Evolutionary conservation across 2,888 invertebrate genomes (phyloP).

Genomic region (Chydorus sphaericus): DNA sequence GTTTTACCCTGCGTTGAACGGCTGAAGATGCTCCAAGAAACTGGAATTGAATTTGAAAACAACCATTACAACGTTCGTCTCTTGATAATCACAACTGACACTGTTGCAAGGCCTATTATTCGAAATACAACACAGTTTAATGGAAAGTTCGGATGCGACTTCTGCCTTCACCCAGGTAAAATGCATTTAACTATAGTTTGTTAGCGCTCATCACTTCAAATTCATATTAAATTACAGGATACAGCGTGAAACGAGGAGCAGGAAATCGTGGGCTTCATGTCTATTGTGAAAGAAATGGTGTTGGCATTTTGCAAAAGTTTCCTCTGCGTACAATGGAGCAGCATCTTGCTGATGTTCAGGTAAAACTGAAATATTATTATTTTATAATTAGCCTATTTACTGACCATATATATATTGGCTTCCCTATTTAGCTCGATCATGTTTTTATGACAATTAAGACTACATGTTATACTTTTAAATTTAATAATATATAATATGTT

Average conservation of each 20-base stretch:
- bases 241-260: neutral
- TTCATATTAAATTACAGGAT: neutral
- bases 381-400: no score
- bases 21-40: neutral
- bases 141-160: neutral
- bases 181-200: neutral
- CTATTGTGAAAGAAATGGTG: no score
- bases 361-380: no score
- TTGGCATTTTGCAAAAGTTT: no score
- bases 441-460: no score
- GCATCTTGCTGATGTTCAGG: no score
- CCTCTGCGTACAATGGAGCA: no score
- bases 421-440: no score
- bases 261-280: no score
- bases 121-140: neutral
- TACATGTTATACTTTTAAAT: no score
- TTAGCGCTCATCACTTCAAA: neutral
- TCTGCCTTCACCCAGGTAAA: neutral
- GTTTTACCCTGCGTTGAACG: neutral
- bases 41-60: neutral
- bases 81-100: neutral
- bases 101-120: neutral
- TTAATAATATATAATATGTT: no score
- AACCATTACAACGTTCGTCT: neutral
- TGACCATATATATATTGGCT: no score